Evolutionary conservation across 2,113 vertebrate species (phyloP), one percentile per base, ranked within the genome.

Genomic region (Octodon degus): DNA sequence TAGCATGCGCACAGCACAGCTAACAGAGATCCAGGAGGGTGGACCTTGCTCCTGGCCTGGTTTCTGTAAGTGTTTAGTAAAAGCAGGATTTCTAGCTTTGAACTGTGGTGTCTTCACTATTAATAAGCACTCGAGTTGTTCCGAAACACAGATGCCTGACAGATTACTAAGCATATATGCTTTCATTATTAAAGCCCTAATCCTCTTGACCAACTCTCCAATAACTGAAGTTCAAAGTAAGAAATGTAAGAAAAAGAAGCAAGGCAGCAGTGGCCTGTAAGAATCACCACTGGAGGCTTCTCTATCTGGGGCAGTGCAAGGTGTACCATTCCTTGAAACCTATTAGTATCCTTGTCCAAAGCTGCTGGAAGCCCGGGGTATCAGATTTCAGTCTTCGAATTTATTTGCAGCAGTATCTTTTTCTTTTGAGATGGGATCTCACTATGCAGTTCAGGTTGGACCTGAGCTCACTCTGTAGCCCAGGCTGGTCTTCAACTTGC

Each of bases 181-280:
- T 62, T 93, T 91, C 37, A 86, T 58, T 65, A 72, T 55, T 86
- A 55, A 96, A 80, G 47, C 37, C 32, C 62, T 47, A 43, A 90
- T 63, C 12, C 9, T 50, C 62, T 43, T 34, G 10, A 67, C 13
- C 30, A 60, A n/a, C 5, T 12, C 37, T 80, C 37, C 62, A 50
- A 14, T 37, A 43, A 89, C 16, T 32, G 32, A 90, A 25, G 55
- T 72, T 62, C 80, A 82, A 86, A n/a, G 11, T 3, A 12, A 89
- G 14, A 82, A 55, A 24, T 6, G 4, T 25, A 74, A 10, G 37
- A 50, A 47, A 62, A 60, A 34, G 7, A 22, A 87, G n/a, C 20
- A 37, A 47, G 40, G 14, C 65, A 81, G 79, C 37, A 65, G 47
- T n/a, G 65, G 40, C 25, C 79, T 40, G 2, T 4, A 55, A 34